Base-by-base conservation (phyloP, 2,888 invertebrate species). In the Punctoribates punctum region DNA sequence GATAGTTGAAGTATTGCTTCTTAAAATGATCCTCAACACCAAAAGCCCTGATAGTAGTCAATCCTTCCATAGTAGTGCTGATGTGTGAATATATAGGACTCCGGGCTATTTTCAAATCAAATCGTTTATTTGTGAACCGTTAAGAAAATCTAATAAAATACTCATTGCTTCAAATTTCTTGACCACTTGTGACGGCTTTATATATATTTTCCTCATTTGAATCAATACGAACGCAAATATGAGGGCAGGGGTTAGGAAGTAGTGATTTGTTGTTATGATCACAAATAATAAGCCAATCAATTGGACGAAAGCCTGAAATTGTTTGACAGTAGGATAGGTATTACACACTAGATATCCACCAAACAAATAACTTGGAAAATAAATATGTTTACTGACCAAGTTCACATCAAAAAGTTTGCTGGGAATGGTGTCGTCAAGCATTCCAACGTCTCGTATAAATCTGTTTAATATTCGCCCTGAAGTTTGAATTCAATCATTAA, bases 141-240 rank as follows among this genome's bases (percentile, higher is more conserved):
- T 34, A 4, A 6, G 34, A 34, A 8, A 4, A 34, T 6, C 5
- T 70, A 11, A 34, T 34, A 34, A 86, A 15, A 86, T 85, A 0
- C 94, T 90, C 75, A 91, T 89, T 83, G 93, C 93, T 72, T 92
- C 90, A 72, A 96, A 86, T 4, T 96, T 87, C 83, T 94, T 93
- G 65, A 96, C 86, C 83, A 96, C 95, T 34, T 96, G 87, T 1
- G 93, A 93, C 0, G 95, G 67, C 8, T 67, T 60, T 17, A 60
- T 62, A 67, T 60, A 38, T 15, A 42, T 1, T 38, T 34, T 70
- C 11, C 70, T 38, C 42, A 70, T 42, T 42, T 42, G 3, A 9
- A 42, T 20, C 23, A 70, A 70, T 13, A 42, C 13, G 17, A 20
- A 20, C 20, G 20, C 42, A 13, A 46, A 48, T 20, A 72, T 2